A percentile compares a stretch with the other conserved stretches of the same genome.
phyloP scores from a whole-genome alignment of 2,888 invertebrate species.

The Hecatera dysodea region DNA sequence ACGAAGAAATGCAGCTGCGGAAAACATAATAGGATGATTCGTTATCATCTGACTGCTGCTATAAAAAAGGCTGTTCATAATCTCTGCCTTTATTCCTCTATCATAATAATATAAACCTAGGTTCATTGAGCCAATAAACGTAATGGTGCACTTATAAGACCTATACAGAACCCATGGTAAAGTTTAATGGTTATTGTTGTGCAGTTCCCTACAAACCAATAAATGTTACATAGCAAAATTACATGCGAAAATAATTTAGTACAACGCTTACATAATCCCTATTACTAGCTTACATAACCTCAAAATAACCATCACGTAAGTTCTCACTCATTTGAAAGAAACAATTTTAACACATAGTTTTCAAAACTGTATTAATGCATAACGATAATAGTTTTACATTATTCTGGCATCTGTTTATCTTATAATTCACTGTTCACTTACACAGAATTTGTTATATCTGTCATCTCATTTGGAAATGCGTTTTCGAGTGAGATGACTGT shows the following conservation, averaged over 20 bases:
- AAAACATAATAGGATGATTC: not conserved
- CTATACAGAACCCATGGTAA: slow-evolving; percentile 3
- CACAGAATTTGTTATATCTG: slow-evolving; percentile 40
- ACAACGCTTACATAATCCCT: slow-evolving; percentile 16
- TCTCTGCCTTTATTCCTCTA: not conserved
- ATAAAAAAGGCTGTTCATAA: not conserved
- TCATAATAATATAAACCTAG: not conserved
- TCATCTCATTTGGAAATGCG: slow-evolving; percentile 47
- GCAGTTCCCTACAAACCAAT: slow-evolving; percentile 9
- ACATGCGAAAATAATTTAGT: slow-evolving; percentile 7
- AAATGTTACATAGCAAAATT: slow-evolving; percentile 10
- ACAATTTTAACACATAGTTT: slow-evolving; percentile 31
- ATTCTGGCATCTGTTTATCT: slow-evolving; percentile 46
- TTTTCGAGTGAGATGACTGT: slow-evolving; percentile 17
- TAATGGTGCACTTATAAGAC: not conserved
- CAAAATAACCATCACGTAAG: slow-evolving; percentile 42
- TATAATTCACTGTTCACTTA: slow-evolving; percentile 49
- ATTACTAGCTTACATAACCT: slow-evolving; percentile 17
- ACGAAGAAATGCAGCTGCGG: not conserved
- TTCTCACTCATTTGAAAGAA: slow-evolving; percentile 34
- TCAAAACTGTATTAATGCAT: slow-evolving; percentile 14
- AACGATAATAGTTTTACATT: slow-evolving; percentile 38
- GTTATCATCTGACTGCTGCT: too few relatives aligned
- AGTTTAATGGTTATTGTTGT: slow-evolving; percentile 18
- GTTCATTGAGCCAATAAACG: slow-evolving; percentile 15